These are phyloP conservation scores for Actias luna DNA, from an alignment of 2,888 invertebrate species.

Conservation along the genomic window DNA sequence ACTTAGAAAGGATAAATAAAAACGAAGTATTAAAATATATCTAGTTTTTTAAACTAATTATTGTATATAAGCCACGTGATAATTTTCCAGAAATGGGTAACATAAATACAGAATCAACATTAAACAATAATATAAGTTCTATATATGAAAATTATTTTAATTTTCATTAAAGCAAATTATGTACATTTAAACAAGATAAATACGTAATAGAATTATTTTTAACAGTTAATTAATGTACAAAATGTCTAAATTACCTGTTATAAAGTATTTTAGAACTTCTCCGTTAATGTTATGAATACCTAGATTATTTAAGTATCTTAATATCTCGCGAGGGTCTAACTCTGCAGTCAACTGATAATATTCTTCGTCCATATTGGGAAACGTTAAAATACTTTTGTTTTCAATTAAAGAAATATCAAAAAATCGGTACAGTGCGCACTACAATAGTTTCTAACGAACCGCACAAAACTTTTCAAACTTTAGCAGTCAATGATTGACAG, in stretches of 20 bases:
- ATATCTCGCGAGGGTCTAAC: slow-evolving; percentile 87
- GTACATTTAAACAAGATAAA: background rate
- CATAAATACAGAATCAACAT: background rate
- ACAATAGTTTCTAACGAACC: background rate
- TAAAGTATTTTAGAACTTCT: slow-evolving; percentile 88
- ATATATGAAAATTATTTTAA: background rate
- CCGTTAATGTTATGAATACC: slow-evolving; percentile 89
- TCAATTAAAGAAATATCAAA: background rate
- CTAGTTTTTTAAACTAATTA: background rate
- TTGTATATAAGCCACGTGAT: too few relatives aligned
- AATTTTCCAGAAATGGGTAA: background rate
- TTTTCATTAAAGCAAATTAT: background rate
- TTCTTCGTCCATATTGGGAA: slow-evolving; percentile 42
- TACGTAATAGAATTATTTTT: background rate
- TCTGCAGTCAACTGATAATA: slow-evolving; percentile 66
- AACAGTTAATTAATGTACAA: slow-evolving; percentile 7
- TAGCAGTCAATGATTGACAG: background rate
- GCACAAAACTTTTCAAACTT: background rate
- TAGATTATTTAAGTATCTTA: slow-evolving; percentile 87
- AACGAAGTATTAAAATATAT: too few relatives aligned
- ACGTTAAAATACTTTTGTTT: background rate
- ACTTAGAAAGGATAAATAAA: too few relatives aligned
- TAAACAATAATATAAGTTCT: background rate
- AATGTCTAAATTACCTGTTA: slow-evolving; percentile 83
- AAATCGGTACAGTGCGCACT: background rate